Conservation (phyloP, 2,113 vertebrate genomes). For the Trinectes maculatus region DNA sequence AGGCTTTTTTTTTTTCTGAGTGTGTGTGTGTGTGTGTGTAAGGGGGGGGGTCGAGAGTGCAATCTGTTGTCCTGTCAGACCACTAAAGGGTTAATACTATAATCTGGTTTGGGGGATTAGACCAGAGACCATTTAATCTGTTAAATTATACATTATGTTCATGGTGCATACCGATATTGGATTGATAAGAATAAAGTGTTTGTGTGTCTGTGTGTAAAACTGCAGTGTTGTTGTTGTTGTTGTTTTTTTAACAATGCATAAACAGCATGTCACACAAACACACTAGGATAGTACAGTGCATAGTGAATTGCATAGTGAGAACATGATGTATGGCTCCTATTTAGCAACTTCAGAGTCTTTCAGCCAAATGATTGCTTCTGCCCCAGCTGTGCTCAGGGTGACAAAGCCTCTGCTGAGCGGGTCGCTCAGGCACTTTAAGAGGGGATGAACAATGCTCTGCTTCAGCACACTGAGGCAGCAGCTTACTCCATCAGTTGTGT, state of each 20-base stretch:
- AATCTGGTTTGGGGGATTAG: constrained; percentile 61
- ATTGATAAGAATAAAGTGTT: too few relatives aligned
- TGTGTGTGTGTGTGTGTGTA: not conserved
- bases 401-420: constrained; percentile 35
- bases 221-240: not conserved
- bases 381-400: constrained; percentile 35
- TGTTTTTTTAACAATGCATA: too few relatives aligned
- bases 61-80: constrained; percentile 51
- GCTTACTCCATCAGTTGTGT: not conserved
- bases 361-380: constrained; percentile 63
- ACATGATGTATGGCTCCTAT: constrained; percentile 56
- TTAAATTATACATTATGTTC: constrained; percentile 26
- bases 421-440: constrained; percentile 22
- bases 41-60: constrained; percentile 3
- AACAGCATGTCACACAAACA: not conserved
- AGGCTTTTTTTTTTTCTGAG: not conserved
- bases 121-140: constrained; percentile 43
- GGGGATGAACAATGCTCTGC: constrained; percentile 25
- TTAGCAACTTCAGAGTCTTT: constrained; percentile 54
- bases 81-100: constrained; percentile 51
- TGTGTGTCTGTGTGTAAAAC: not conserved
- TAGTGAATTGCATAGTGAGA: constrained; percentile 19
- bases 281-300: constrained; percentile 19
- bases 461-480: not conserved
- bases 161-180: not conserved